Conservation (phyloP, 2,797 vertebrate genomes). For the Aselliscus stoliczkanus region DNA sequence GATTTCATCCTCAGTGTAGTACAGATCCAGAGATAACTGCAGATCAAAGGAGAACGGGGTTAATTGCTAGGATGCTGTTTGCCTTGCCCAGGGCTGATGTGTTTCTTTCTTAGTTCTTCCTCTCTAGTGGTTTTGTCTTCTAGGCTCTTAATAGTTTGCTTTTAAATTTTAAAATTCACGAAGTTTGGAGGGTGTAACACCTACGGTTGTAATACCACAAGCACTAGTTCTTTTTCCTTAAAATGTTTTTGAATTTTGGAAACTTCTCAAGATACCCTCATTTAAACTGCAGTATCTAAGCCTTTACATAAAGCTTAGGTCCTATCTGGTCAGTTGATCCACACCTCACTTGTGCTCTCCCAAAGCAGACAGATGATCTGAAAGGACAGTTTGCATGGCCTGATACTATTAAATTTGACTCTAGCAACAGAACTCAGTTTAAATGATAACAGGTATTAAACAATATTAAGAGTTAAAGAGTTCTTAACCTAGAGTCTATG, state of each 20-base stretch:
- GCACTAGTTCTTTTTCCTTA: neutral
- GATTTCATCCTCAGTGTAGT: conserved; percentile 97
- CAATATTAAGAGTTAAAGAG: neutral
- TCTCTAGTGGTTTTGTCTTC: neutral
- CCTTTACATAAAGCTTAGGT: neutral
- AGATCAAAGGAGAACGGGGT: conserved; percentile 63
- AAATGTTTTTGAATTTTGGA: conserved; percentile 15
- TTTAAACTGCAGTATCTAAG: neutral
- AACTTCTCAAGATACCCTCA: neutral
- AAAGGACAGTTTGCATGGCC: neutral
- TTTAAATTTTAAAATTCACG: neutral
- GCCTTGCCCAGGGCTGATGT: neutral
- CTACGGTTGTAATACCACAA: neutral
- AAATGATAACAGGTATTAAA: neutral
- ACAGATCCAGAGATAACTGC: conserved; percentile 95
- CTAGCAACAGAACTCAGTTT: neutral
- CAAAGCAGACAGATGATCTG: neutral
- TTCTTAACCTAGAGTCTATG: neutral
- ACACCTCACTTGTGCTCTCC: neutral
- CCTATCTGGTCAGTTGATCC: neutral
- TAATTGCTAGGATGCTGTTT: neutral
- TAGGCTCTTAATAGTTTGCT: neutral
- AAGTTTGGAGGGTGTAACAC: neutral
- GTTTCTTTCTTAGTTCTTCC: neutral
- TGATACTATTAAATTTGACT: neutral